Conservation (phyloP, 2,888 invertebrate species). For the Flexamia atlantica region DNA sequence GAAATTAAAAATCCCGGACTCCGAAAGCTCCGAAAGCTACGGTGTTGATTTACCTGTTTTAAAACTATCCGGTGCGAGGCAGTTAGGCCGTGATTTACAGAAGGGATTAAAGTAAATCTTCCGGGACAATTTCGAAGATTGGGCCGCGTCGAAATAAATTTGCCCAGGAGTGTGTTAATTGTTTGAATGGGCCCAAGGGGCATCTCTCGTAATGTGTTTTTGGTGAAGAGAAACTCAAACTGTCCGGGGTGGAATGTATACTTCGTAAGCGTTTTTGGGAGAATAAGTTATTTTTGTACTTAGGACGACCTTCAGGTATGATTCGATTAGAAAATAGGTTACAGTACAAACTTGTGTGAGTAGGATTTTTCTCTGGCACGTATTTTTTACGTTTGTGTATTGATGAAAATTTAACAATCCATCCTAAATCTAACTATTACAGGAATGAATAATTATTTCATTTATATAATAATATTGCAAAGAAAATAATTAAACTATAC, state of each 20-base stretch:
- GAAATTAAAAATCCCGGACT: conserved; percentile 47
- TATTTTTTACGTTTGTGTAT: too few relatives aligned
- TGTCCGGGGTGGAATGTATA: background rate
- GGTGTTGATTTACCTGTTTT: conserved; percentile 57
- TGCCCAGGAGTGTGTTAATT: background rate
- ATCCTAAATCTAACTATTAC: too few relatives aligned
- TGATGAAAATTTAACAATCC: too few relatives aligned
- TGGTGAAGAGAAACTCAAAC: background rate
- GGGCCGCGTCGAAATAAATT: conserved; percentile 16
- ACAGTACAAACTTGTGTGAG: too few relatives aligned
- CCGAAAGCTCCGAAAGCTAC: conserved; percentile 15
- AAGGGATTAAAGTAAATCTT: conserved; percentile 51
- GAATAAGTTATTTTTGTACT: too few relatives aligned
- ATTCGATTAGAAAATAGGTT: too few relatives aligned
- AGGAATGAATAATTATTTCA: too few relatives aligned
- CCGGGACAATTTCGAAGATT: conserved; percentile 19
- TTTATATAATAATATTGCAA: too few relatives aligned
- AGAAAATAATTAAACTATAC: too few relatives aligned
- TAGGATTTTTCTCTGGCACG: too few relatives aligned
- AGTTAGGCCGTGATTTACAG: conserved; percentile 48
- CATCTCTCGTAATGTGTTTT: background rate
- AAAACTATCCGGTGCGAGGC: conserved; percentile 54
- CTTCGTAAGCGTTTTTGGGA: too few relatives aligned
- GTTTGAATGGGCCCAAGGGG: background rate
- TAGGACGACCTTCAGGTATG: too few relatives aligned